Conservation (phyloP, 2,797 vertebrate genomes). For the Vireo griseus region DNA sequence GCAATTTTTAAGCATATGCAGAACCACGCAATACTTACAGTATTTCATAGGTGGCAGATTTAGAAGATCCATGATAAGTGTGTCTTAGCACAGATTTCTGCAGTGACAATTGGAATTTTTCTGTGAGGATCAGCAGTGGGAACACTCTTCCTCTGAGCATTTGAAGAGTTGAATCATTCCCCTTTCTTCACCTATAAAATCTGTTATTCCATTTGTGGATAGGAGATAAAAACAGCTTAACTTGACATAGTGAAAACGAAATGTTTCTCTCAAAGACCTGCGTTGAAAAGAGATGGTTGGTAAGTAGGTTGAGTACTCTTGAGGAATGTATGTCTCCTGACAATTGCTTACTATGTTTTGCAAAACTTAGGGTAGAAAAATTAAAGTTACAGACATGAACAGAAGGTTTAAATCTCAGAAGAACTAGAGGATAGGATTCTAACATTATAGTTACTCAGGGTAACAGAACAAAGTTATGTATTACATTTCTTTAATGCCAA, state of each 20-base stretch:
- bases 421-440: background rate
- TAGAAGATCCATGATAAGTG: rapidly evolving
- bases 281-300: background rate
- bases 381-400: background rate
- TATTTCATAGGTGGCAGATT: background rate
- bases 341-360: background rate
- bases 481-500: background rate
- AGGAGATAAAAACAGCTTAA: background rate
- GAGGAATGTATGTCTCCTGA: background rate
- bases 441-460: background rate
- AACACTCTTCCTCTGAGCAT: background rate
- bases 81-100: background rate
- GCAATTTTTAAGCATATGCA: background rate
- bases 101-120: background rate
- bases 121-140: background rate
- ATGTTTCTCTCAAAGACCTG: background rate
- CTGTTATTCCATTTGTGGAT: background rate
- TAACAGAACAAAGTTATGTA: background rate
- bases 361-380: background rate
- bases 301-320: background rate
- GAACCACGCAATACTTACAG: background rate
- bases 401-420: background rate
- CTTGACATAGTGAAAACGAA: background rate
- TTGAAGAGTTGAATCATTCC: background rate
- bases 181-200: background rate